Evolutionary conservation across 2,113 vertebrate genomes (phyloP).

Genomic region (Felis chaus): DNA sequence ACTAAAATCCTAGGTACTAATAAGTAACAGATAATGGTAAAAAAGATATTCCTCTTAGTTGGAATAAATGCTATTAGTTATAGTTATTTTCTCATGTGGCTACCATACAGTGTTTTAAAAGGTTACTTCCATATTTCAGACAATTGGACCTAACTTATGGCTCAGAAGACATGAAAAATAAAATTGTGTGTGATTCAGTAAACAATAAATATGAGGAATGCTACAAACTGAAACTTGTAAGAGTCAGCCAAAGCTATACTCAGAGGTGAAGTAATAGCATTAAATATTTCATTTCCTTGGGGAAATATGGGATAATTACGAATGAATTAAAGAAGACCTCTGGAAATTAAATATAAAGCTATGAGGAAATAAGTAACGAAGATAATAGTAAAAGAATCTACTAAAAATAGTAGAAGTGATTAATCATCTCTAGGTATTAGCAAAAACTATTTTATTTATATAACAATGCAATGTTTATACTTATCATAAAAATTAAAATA

Average conservation of each 20-base stretch:
- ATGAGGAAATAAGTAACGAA: slow-evolving; percentile 5
- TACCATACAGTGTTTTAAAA: neutral
- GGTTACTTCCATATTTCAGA: neutral
- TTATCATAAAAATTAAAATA: neutral
- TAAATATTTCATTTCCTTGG: slow-evolving; percentile 16
- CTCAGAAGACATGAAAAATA: neutral
- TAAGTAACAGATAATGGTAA: neutral
- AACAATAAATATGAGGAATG: neutral
- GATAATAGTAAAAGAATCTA: neutral
- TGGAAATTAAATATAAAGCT: neutral
- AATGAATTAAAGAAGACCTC: slow-evolving; percentile 2
- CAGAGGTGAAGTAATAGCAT: slow-evolving; percentile 52
- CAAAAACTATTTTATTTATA: slow-evolving; percentile 24
- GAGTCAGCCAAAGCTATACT: slow-evolving; percentile 41
- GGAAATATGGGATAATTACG: neutral
- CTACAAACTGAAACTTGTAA: neutral
- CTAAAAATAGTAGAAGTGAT: neutral
- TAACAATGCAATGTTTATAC: neutral
- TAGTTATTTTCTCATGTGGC: neutral
- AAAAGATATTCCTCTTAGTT: neutral
- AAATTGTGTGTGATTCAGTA: neutral
- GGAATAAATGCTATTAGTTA: neutral
- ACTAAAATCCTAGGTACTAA: neutral
- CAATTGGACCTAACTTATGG: neutral
- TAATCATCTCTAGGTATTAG: neutral